These are phyloP conservation scores for Harpagoxenus sublaevis DNA, from an alignment of 2,888 invertebrate species.

Conservation along the genomic window DNA sequence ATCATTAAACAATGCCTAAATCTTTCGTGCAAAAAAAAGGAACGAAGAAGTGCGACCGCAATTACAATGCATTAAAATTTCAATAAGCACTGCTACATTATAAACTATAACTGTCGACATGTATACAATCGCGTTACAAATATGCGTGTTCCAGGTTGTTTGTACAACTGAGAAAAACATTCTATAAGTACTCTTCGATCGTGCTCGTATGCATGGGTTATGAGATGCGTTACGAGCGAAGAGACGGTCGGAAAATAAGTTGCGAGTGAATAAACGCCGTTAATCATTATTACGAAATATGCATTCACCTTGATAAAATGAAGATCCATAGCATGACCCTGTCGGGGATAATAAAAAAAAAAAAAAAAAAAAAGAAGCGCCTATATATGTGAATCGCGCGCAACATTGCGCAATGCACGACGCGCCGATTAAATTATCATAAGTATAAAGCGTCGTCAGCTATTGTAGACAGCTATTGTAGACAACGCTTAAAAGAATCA, in stretches of 20 bases:
- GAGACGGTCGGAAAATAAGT: background rate
- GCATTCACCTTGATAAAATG: background rate
- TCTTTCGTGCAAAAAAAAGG: background rate
- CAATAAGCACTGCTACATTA: constrained; percentile 28
- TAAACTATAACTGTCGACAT: constrained; percentile 24
- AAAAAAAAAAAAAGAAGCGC: background rate
- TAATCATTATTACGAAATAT: constrained; percentile 15
- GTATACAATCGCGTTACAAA: constrained; percentile 26
- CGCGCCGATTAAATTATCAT: background rate
- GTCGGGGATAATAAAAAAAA: constrained; percentile 17
- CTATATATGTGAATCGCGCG: background rate
- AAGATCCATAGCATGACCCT: background rate
- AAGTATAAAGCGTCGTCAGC: background rate
- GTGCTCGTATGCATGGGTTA: background rate
- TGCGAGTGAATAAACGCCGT: constrained; percentile 8
- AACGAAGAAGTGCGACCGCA: background rate
- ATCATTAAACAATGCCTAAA: background rate
- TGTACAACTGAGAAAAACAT: constrained; percentile 44
- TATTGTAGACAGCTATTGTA: no score
- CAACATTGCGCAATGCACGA: constrained; percentile 24
- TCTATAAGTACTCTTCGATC: background rate
- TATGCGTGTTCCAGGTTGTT: constrained; percentile 42
- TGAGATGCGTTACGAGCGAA: background rate
- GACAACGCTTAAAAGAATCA: background rate
- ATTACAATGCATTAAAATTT: constrained; percentile 55